A percentile compares a stretch with the other conserved stretches of the same genome.
phyloP scores from a whole-genome alignment of 2,113 vertebrate species.

The Sardina pilchardus region DNA sequence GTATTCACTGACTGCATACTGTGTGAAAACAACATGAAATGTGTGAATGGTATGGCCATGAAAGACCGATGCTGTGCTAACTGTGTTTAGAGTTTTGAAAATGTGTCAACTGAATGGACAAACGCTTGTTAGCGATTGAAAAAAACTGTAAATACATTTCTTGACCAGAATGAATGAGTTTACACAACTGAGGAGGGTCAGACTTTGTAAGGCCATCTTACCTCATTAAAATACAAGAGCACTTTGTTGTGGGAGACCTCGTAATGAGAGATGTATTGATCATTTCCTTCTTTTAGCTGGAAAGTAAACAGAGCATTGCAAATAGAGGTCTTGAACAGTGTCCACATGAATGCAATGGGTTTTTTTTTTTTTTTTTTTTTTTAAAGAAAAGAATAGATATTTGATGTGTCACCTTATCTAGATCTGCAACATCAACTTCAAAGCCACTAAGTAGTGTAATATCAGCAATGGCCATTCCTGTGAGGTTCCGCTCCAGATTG shows the following conservation, averaged over 20 bases:
- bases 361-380: no score
- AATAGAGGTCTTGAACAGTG: neutral
- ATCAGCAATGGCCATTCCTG: slow-evolving; percentile 83
- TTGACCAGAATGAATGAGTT: neutral
- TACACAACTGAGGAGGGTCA: neutral
- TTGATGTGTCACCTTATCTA: slow-evolving; percentile 71
- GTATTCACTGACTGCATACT: no score
- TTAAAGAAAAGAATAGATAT: neutral
- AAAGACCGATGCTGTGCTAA: no score
- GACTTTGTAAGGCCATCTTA: slow-evolving; percentile 28
- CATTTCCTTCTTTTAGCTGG: slow-evolving; percentile 57
- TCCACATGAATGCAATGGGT: neutral
- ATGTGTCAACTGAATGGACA: no score
- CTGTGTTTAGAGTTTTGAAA: no score
- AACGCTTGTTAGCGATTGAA: no score
- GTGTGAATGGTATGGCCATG: no score
- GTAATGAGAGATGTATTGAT: slow-evolving; percentile 70
- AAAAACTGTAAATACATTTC: no score
- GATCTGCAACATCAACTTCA: slow-evolving; percentile 62
- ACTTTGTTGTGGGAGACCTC: slow-evolving; percentile 66
- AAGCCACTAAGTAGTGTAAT: slow-evolving; percentile 84
- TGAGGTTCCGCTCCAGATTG: slow-evolving; percentile 55
- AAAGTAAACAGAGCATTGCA: neutral
- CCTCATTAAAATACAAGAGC: slow-evolving; percentile 70
- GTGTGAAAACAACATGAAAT: no score